Conservation (phyloP, 2,113 vertebrate species). For the Spermophilus dauricus region DNA sequence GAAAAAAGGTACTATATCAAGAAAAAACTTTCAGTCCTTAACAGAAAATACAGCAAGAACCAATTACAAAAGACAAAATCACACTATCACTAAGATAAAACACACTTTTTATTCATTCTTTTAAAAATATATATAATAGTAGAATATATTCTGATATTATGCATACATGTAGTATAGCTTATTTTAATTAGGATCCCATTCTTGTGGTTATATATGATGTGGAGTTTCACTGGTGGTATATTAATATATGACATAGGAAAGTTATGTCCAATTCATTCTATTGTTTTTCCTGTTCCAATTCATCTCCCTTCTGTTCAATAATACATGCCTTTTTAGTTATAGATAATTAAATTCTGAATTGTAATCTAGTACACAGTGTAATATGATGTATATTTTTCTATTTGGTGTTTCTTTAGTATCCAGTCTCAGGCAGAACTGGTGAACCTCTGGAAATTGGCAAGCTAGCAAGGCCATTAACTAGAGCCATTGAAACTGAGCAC, state of each 20-base stretch:
- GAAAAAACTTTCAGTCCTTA: not conserved
- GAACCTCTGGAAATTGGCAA: not conserved
- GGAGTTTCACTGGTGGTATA: too few relatives aligned
- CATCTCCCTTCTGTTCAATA: too few relatives aligned
- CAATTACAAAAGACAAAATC: not conserved
- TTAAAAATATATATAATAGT: too few relatives aligned
- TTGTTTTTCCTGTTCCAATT: too few relatives aligned
- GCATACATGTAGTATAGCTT: too few relatives aligned
- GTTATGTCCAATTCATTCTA: too few relatives aligned
- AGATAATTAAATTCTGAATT: not conserved
- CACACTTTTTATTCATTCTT: not conserved
- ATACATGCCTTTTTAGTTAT: not conserved
- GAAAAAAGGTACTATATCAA: not conserved
- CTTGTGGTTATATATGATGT: too few relatives aligned
- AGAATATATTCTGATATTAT: too few relatives aligned
- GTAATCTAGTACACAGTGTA: not conserved
- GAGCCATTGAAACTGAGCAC: not conserved
- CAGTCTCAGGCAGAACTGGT: not conserved
- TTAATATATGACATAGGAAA: too few relatives aligned
- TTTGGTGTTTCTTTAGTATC: not conserved
- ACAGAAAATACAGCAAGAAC: constrained; percentile 7
- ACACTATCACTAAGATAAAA: not conserved
- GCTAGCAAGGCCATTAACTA: not conserved
- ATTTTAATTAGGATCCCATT: too few relatives aligned
- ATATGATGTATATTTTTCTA: not conserved